Evolutionary conservation across 2,888 invertebrate genomes (phyloP), one percentile per base, ranked within the genome.

Genomic region (Callyntrura guangdongensis): DNA sequence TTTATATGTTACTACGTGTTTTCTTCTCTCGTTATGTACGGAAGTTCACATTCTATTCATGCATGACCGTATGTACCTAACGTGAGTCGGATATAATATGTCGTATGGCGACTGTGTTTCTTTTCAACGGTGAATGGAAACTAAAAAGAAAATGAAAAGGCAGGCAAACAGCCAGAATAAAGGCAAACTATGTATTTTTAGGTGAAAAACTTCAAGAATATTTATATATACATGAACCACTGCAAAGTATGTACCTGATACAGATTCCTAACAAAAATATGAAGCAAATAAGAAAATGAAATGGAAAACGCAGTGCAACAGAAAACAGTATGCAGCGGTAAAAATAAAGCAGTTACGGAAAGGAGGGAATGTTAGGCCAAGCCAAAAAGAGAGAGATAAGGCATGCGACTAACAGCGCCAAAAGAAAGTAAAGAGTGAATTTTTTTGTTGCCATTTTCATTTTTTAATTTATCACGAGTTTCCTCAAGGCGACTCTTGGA

Each of bases 401-500:
- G 17, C 61, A 61, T 69, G 69, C 36, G 2, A 36, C 3, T 36
- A 36, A 36, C 69, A 36, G 22, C 36, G 25, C 11, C 67, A 27
- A 4, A 9, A 12, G 67, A 27, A 25, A 67, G 27, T 8, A 67
- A 67, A 25, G 67, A 25, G 67, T 25, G 27, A 12, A 67, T 12
- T 9, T 14, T n/a, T 67, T 69, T 86, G 47, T 77, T 59, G n/a
- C 17, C n/a, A 12, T 81, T 56, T n/a, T 17, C 27, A 12, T 85
- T 72, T 85, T 77, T 72, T n/a, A n/a, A 72, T 77, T 87, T 81
- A 47, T 79, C 67, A 79, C 86, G 86, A 67, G 64, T 79, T 87
- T 87, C 86, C 86, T 79, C 86, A 87, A 87, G 86, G 86, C 64
- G 86, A 87, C 86, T 53, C 53, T 45, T 12, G 47, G 86, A 87